These are phyloP conservation scores for Peromyscus polionotus DNA, from an alignment of 2,113 vertebrate species.

Conservation along the genomic window DNA sequence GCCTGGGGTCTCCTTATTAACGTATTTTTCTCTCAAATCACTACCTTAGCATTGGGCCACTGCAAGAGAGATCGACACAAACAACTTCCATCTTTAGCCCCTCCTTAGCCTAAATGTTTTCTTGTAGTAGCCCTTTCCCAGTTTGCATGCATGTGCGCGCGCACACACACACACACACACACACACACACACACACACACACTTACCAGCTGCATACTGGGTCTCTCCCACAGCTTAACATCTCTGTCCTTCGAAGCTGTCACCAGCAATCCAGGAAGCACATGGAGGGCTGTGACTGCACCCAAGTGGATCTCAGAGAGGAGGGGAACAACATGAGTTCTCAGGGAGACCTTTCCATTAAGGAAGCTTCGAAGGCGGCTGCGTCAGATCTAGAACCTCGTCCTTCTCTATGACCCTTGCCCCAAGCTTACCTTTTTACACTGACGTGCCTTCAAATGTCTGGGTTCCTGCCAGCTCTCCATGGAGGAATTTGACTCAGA, in stretches of 20 bases:
- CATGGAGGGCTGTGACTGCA: conserved; percentile 80
- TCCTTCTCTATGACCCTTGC: not conserved
- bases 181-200: too few species aligned
- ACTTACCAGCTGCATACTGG: conserved; percentile 83
- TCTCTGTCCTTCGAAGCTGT: conserved; percentile 83
- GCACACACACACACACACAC: too few species aligned
- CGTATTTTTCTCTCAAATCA: not conserved
- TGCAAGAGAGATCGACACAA: not conserved
- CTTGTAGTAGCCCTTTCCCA: not conserved
- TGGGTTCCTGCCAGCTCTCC: rapidly evolving
- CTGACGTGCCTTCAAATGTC: not conserved
- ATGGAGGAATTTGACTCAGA: not conserved
- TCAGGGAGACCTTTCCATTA: not conserved
- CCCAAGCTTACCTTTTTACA: conserved; percentile 73
- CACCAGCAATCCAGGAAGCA: conserved; percentile 78
- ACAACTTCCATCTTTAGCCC: not conserved
- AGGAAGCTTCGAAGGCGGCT: not conserved
- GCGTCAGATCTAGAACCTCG: not conserved
- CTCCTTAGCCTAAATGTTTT: not conserved
- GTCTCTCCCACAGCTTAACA: conserved; percentile 84
- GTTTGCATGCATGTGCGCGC: rapidly evolving
- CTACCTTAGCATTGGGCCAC: not conserved
- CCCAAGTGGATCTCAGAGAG: conserved; percentile 81
- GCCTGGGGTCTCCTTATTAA: not conserved
- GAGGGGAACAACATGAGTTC: not conserved